Percentiles rank a stretch among this genome's conserved stretches.
Evolutionary conservation across 2,888 invertebrate species (phyloP).

Genomic region (Mythimna vitellina): DNA sequence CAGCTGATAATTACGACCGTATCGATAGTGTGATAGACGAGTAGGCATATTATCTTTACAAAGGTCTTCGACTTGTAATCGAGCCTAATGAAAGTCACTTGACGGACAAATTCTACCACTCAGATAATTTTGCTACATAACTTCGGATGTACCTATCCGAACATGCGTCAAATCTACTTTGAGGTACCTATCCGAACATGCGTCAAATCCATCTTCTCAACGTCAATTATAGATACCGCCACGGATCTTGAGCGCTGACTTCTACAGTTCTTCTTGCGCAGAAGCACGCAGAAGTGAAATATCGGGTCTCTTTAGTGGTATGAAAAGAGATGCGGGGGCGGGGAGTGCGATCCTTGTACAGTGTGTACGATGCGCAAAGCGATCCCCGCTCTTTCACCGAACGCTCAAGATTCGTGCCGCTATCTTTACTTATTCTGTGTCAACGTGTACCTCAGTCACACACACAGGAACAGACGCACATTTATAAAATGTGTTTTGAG

Average conservation of each 20-base stretch:
- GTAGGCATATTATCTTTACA: slow-evolving; percentile 53
- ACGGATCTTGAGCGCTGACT: too few relatives aligned
- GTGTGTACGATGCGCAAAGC: too few relatives aligned
- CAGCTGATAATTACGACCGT: slow-evolving; percentile 42
- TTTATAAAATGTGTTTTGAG: neutral
- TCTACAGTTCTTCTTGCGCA: too few relatives aligned
- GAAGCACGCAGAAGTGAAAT: too few relatives aligned
- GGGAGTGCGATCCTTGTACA: too few relatives aligned
- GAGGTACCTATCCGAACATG: slow-evolving; percentile 1
- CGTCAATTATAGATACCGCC: too few relatives aligned
- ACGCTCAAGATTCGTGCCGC: too few relatives aligned
- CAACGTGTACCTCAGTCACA: neutral
- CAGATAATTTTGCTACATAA: slow-evolving; percentile 44
- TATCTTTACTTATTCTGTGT: too few relatives aligned
- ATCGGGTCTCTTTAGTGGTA: too few relatives aligned
- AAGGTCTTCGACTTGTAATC: slow-evolving; percentile 60
- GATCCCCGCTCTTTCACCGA: too few relatives aligned
- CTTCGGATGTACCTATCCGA: slow-evolving; percentile 18
- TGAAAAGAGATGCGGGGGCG: too few relatives aligned
- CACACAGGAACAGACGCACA: neutral
- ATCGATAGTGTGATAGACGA: slow-evolving; percentile 50
- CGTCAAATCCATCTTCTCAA: neutral
- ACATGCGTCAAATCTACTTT: too few relatives aligned
- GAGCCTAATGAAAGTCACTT: slow-evolving; percentile 54
- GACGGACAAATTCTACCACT: slow-evolving; percentile 52